These are phyloP conservation scores for Lipotes vexillifer DNA, from an alignment of 2,113 vertebrate species.

Conservation along the genomic window DNA sequence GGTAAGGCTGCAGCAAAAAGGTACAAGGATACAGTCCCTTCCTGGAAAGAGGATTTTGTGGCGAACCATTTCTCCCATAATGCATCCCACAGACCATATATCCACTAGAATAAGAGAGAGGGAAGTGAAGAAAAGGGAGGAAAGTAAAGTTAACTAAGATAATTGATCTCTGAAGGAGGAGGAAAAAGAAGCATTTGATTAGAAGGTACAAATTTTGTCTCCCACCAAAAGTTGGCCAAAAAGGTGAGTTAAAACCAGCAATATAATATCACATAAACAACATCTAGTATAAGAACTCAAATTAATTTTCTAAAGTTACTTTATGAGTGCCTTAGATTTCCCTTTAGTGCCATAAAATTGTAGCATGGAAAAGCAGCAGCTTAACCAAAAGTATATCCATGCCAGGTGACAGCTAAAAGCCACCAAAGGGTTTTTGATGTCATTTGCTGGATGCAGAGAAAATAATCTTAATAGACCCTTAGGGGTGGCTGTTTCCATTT, in stretches of 20 bases:
- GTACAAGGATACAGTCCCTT: slow-evolving; percentile 99
- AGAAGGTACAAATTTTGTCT: slow-evolving; percentile 77
- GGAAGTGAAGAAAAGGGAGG: slow-evolving; percentile 79
- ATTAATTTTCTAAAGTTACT: not conserved
- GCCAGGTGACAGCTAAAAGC: not conserved
- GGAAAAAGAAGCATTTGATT: slow-evolving; percentile 79
- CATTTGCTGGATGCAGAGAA: not conserved
- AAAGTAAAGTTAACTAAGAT: slow-evolving; percentile 87
- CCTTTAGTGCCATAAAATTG: not conserved
- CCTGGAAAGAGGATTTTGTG: slow-evolving; percentile 99
- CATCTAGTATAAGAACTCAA: slow-evolving; percentile 17
- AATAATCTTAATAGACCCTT: not conserved
- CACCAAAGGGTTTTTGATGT: not conserved
- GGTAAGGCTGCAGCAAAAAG: slow-evolving; percentile 78
- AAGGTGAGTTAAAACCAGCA: not conserved
- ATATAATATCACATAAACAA: not conserved
- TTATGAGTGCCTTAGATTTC: not conserved
- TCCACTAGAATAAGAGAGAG: slow-evolving; percentile 93
- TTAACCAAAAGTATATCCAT: not conserved
- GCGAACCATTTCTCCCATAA: slow-evolving; percentile 99
- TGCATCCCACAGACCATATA: slow-evolving; percentile 99
- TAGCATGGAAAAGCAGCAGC: not conserved
- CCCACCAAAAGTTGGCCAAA: slow-evolving; percentile 44
- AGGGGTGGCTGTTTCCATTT: not conserved
- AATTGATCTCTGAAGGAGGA: slow-evolving; percentile 78